These are phyloP conservation scores for Galeopsomyia nigrocyanea DNA, from an alignment of 2,888 invertebrate species.

Conservation along the genomic window DNA sequence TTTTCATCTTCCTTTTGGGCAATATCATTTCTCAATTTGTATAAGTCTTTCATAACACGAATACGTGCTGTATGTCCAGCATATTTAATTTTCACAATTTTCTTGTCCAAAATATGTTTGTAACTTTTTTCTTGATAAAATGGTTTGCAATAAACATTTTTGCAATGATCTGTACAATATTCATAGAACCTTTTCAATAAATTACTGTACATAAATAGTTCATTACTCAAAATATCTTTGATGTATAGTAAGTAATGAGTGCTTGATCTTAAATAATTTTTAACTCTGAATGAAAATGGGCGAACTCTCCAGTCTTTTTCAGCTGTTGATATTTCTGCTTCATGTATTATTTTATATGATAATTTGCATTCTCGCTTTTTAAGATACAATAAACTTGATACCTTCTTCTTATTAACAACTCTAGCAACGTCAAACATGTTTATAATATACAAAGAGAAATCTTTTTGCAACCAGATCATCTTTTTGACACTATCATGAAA, in stretches of 20 bases:
- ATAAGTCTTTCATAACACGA: not conserved
- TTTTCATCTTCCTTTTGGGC: not conserved
- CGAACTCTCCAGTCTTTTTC: slow-evolving; percentile 3
- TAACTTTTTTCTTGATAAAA: not conserved
- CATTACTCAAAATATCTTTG: not conserved
- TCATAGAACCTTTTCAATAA: not conserved
- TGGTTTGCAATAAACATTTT: slow-evolving; percentile 1
- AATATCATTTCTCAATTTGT: not conserved
- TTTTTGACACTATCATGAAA: not conserved
- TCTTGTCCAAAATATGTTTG: not conserved
- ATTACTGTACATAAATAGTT: not conserved
- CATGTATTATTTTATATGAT: not conserved
- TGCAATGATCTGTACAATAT: not conserved
- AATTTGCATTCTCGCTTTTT: not conserved
- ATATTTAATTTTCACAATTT: not conserved
- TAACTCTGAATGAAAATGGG: not conserved
- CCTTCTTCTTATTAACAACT: not conserved
- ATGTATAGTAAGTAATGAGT: not conserved
- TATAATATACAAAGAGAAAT: slow-evolving; percentile 1
- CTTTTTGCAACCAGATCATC: not conserved
- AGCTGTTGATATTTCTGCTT: too few relatives aligned
- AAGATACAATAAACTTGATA: not conserved
- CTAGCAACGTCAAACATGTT: not conserved
- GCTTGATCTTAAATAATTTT: not conserved
- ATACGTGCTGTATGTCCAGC: not conserved